These are phyloP conservation scores for Aphidius ervi DNA, from an alignment of 1,140 invertebrate species.

Conservation along the genomic window DNA sequence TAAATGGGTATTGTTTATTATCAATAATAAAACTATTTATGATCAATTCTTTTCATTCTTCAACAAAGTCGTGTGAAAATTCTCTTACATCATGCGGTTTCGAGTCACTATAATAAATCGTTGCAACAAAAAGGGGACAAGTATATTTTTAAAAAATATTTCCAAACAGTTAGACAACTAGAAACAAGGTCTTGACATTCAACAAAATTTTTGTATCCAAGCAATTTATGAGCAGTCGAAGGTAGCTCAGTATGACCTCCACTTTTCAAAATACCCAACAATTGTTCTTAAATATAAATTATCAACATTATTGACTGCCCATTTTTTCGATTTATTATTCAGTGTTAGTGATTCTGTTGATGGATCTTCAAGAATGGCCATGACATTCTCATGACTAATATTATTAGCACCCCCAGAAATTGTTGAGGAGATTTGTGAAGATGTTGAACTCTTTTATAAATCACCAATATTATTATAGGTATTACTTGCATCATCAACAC, in stretches of 20 bases:
- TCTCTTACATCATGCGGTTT: not conserved
- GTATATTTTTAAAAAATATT: not conserved
- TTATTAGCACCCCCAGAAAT: too few species aligned
- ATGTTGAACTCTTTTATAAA: too few species aligned
- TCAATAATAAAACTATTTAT: not conserved
- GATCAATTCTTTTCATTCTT: conserved; percentile 5
- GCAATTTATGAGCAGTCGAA: not conserved
- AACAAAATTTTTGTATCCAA: not conserved
- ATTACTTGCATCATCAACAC: too few species aligned
- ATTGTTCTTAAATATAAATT: not conserved
- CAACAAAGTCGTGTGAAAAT: conserved; percentile 17
- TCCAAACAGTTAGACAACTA: not conserved
- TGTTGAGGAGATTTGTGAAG: too few species aligned
- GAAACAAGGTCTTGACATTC: not conserved
- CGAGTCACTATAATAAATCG: conserved; percentile 13
- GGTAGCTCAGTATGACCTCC: not conserved
- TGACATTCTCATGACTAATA: too few species aligned
- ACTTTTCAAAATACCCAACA: not conserved
- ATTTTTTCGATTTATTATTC: not conserved
- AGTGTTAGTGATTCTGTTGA: too few species aligned
- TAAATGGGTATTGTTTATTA: not conserved
- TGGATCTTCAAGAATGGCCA: too few species aligned
- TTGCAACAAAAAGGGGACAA: conserved; percentile 6
- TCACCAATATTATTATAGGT: too few species aligned
- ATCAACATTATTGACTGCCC: not conserved